phyloP scores from a whole-genome alignment of 2,797 vertebrate genomes.

The Echeneis naucrates region DNA sequence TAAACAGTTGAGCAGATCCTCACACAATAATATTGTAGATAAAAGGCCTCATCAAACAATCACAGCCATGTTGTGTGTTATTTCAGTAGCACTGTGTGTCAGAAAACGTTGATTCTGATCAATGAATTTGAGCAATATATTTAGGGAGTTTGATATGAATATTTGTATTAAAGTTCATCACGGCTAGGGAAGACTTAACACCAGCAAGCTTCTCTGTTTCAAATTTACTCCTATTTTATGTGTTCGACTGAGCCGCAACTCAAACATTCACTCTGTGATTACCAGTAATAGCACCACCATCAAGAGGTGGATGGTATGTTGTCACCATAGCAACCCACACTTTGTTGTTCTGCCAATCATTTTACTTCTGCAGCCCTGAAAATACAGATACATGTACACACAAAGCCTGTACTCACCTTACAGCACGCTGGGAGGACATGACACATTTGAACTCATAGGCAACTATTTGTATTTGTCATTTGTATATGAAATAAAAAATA shows the following conservation, averaged over 20 bases:
- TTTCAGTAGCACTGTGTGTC: conserved; percentile 13
- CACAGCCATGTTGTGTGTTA: conserved; percentile 29
- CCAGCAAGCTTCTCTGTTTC: neutral
- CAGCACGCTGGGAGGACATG: neutral
- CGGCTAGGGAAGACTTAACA: neutral
- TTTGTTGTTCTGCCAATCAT: neutral
- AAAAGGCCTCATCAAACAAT: conserved; percentile 31
- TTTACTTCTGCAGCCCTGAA: neutral
- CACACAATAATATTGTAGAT: conserved; percentile 38
- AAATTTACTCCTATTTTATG: too few relatives aligned
- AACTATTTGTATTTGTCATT: too few relatives aligned
- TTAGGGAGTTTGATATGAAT: neutral
- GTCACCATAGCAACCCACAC: conserved; percentile 27
- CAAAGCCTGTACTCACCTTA: neutral
- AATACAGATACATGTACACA: neutral
- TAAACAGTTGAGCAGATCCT: conserved; percentile 46
- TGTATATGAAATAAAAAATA: too few relatives aligned
- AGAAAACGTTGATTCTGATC: neutral
- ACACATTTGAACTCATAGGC: neutral
- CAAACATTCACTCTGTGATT: conserved; percentile 6
- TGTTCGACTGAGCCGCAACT: neutral
- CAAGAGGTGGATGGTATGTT: neutral
- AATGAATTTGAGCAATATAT: conserved; percentile 4
- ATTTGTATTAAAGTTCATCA: neutral
- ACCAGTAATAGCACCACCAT: neutral